Conservation (phyloP, 2,113 vertebrate species). For the Macheiramphus alcinus region DNA sequence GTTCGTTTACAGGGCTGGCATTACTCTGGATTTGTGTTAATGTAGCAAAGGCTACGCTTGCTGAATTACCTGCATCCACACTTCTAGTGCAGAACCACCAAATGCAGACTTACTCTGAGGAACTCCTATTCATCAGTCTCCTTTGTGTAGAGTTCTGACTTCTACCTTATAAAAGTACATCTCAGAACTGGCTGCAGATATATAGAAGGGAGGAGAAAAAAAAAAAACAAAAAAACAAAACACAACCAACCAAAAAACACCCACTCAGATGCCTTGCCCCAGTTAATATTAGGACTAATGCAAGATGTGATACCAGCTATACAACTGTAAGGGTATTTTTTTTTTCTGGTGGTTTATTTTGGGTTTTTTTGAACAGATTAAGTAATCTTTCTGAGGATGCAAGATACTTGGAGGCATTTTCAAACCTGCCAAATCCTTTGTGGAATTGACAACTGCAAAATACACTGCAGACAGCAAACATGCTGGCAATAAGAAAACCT, state of each 20-base stretch:
- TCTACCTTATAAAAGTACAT: neutral
- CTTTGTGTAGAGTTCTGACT: neutral
- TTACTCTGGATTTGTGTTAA: neutral
- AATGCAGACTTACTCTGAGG: neutral
- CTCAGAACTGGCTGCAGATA: neutral
- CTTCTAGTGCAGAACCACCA: neutral
- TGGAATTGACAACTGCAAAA: constrained; percentile 30
- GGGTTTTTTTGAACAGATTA: neutral
- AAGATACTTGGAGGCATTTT: constrained; percentile 28
- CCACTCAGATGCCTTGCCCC: neutral
- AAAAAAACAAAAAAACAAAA: neutral
- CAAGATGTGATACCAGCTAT: neutral
- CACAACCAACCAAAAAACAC: too few relatives aligned
- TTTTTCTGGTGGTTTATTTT: neutral
- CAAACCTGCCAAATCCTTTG: constrained; percentile 44
- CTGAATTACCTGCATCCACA: neutral
- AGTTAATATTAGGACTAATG: neutral
- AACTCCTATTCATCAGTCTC: neutral
- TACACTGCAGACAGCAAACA: constrained; percentile 57
- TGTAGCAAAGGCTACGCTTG: neutral
- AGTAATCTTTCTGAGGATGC: neutral
- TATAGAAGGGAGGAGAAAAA: neutral
- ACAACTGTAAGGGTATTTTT: neutral
- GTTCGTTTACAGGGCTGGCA: neutral
- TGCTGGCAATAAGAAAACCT: constrained; percentile 60